Evolutionary conservation across 2,113 vertebrate genomes (phyloP).

Genomic region (Dasyurus viverrinus): DNA sequence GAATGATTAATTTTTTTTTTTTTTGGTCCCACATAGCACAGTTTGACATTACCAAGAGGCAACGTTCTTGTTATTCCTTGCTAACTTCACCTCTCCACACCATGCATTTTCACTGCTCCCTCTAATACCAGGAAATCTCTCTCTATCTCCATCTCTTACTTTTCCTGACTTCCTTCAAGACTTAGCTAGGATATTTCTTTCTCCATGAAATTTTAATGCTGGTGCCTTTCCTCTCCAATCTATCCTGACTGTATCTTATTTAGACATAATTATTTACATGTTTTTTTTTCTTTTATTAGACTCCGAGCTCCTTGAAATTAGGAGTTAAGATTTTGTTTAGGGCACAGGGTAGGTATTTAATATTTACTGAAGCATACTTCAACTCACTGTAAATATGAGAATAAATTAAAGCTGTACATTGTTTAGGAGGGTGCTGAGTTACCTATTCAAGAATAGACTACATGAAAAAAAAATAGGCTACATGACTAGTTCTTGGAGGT

Average conservation of each 20-base stretch:
- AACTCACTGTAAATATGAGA: not conserved
- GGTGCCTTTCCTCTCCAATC: not conserved
- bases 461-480: not conserved
- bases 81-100: not conserved
- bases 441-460: not conserved
- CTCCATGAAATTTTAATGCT: not conserved
- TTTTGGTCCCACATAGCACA: not conserved
- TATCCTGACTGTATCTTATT: not conserved
- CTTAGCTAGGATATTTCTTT: not conserved
- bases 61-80: not conserved
- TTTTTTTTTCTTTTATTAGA: not conserved
- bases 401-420: not conserved
- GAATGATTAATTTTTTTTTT: not conserved
- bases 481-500: not conserved
- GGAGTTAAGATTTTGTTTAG: not conserved
- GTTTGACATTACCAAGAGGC: not conserved
- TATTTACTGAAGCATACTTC: not conserved
- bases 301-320: not conserved
- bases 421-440: not conserved
- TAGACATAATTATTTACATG: not conserved
- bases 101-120: not conserved
- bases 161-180: not conserved
- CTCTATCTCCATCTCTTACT: not conserved
- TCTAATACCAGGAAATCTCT: not conserved
- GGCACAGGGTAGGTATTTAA: not conserved